These are phyloP conservation scores for Chitala chitala DNA, from an alignment of 2,113 vertebrate genomes.

Conservation along the genomic window DNA sequence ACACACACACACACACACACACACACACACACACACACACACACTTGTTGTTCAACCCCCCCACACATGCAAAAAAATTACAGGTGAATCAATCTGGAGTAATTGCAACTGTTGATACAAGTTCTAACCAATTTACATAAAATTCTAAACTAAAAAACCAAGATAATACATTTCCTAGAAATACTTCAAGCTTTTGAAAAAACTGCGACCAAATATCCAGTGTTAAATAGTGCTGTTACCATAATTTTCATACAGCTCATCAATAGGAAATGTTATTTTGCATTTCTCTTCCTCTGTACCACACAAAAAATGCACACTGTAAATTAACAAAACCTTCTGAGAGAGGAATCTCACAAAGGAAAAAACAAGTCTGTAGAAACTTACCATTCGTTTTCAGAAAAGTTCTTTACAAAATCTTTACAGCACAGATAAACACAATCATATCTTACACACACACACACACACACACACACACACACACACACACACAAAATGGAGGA, in stretches of 20 bases:
- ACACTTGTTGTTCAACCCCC: no score
- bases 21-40: neutral
- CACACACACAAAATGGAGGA: neutral
- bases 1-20: neutral
- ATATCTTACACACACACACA: slow-evolving; percentile 35
- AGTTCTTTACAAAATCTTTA: slow-evolving; percentile 48
- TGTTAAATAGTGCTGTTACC: neutral
- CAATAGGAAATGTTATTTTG: no score
- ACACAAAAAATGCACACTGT: neutral
- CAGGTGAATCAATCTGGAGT: no score
- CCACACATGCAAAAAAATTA: no score
- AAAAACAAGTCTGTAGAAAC: slow-evolving; percentile 25
- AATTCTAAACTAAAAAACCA: no score
- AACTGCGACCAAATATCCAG: neutral
- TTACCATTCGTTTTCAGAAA: slow-evolving; percentile 41
- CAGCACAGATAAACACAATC: slow-evolving; percentile 55
- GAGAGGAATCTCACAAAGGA: neutral
- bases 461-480: slow-evolving; percentile 34
- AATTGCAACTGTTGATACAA: no score
- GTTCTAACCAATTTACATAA: no score
- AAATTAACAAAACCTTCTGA: slow-evolving; percentile 4
- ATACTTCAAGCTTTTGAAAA: neutral
- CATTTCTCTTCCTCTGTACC: neutral
- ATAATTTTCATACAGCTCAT: no score
- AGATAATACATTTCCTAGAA: neutral